phyloP scores from a whole-genome alignment of 2,797 vertebrate species.

The Borostomias antarcticus region DNA sequence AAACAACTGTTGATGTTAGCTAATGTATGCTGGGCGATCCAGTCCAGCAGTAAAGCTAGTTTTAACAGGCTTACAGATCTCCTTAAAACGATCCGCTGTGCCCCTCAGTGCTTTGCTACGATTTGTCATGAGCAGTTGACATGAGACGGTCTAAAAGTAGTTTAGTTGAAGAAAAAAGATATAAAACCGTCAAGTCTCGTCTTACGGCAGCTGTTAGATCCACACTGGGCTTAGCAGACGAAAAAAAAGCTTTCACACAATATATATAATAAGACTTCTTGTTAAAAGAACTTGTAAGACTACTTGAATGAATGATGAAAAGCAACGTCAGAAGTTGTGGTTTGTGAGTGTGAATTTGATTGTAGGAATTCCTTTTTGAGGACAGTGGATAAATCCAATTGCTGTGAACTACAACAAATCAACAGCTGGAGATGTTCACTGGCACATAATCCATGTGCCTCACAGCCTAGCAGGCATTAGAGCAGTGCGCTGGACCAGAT shows the following conservation, averaged over 20 bases:
- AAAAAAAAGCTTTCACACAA: slow-evolving; percentile 41
- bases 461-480: slow-evolving; percentile 39
- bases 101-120: no score
- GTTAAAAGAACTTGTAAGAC: slow-evolving; percentile 40
- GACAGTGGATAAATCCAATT: background rate
- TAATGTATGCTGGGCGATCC: slow-evolving; percentile 47
- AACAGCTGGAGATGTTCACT: slow-evolving; percentile 7
- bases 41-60: slow-evolving; percentile 45
- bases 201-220: slow-evolving; percentile 37
- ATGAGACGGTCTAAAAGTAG: slow-evolving; percentile 63
- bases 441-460: slow-evolving; percentile 14
- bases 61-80: slow-evolving; percentile 10
- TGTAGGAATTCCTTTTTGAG: background rate
- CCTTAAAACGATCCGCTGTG: no score
- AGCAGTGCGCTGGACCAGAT: background rate
- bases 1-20: slow-evolving; percentile 1
- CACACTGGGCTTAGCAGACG: slow-evolving; percentile 40
- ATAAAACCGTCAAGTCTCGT: slow-evolving; percentile 31
- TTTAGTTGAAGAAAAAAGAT: slow-evolving; percentile 21
- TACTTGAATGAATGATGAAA: slow-evolving; percentile 21
- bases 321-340: background rate
- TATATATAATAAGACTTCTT: slow-evolving; percentile 64
- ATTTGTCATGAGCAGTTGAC: slow-evolving; percentile 30
- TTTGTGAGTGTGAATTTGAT: background rate
- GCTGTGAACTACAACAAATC: background rate